Percentiles rank a stretch among this genome's conserved stretches.
Conservation (phyloP, 2,113 vertebrate genomes). For the Formicarius rufipectus region DNA sequence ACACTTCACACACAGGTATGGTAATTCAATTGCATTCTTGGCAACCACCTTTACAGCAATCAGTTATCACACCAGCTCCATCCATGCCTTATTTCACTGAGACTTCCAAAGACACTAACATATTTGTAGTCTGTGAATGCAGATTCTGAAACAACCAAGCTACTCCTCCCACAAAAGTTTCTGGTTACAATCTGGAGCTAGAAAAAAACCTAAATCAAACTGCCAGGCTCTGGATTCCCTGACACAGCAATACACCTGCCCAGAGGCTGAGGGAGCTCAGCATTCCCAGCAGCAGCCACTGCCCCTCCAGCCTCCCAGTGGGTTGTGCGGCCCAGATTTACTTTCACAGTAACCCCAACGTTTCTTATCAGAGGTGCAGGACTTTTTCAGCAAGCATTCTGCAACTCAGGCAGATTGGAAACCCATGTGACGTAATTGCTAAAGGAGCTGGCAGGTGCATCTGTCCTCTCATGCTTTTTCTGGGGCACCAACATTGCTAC, state of each 20-base stretch:
- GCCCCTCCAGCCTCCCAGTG: neutral
- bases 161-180: rapidly evolving
- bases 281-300: neutral
- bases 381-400: neutral
- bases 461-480: neutral
- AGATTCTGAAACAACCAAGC: neutral
- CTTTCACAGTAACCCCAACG: neutral
- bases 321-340: rapidly evolving
- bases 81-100: neutral
- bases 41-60: neutral
- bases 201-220: neutral
- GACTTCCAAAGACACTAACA: neutral
- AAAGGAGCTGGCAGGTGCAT: neutral
- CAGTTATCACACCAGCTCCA: neutral
- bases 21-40: neutral
- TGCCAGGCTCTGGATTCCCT: neutral
- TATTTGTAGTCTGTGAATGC: neutral
- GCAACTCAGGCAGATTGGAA: rapidly evolving
- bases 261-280: neutral
- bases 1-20: neutral
- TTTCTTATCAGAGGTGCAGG: neutral
- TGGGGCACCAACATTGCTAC: neutral
- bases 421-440: neutral
- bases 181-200: neutral
- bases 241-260: neutral